Conservation (phyloP, 2,113 vertebrate species). For the Proterorhinus semilunaris region DNA sequence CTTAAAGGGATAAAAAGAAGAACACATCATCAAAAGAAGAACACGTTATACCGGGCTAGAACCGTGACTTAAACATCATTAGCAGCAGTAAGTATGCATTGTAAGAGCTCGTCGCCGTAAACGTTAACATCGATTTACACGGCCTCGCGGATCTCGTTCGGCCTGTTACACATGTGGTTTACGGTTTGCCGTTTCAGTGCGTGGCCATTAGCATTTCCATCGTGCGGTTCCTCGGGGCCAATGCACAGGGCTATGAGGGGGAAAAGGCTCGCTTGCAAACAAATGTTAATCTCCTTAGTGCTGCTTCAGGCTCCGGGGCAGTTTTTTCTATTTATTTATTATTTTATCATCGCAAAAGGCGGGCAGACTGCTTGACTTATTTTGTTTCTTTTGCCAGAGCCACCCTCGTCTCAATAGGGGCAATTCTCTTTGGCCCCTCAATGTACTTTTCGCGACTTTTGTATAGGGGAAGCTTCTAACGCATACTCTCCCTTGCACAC, state of each 20-base stretch:
- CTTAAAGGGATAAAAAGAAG: neutral
- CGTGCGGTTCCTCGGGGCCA: conserved; percentile 21
- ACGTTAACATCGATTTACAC: neutral
- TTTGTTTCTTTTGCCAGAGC: conserved; percentile 2
- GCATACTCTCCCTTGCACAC: conserved; percentile 9
- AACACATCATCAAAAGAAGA: neutral
- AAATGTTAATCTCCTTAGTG: conserved; percentile 47
- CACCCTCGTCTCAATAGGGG: conserved; percentile 21
- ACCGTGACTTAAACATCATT: neutral
- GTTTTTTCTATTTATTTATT: conserved; percentile 12
- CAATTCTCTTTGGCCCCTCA: conserved; percentile 36
- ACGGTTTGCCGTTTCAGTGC: neutral
- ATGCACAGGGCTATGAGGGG: conserved; percentile 13
- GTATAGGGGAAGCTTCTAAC: conserved; percentile 24
- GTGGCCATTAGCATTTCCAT: conserved; percentile 18
- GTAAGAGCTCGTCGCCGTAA: conserved; percentile 16
- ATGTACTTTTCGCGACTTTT: conserved; percentile 52
- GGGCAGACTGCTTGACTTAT: conserved; percentile 25
- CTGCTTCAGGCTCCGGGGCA: conserved; percentile 34
- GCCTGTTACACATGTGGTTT: neutral
- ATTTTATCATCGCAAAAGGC: conserved; percentile 8
- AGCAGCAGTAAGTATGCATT: neutral
- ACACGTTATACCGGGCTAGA: neutral
- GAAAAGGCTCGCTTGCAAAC: conserved; percentile 34
- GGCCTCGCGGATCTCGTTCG: conserved; percentile 5